Conservation (phyloP, 2,113 vertebrate species). For the Pteruthius melanotis region DNA sequence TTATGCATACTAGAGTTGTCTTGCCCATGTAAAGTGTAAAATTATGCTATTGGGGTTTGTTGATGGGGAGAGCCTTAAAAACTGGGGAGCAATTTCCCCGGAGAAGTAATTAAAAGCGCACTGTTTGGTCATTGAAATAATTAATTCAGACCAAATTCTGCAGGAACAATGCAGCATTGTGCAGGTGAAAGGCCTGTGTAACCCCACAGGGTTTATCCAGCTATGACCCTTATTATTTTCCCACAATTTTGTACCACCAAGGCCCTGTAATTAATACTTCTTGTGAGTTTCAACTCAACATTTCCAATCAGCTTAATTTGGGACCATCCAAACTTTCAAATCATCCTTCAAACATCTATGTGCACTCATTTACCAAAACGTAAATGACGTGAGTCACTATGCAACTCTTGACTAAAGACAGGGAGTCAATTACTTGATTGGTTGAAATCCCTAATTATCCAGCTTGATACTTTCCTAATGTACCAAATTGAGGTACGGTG, state of each 20-base stretch:
- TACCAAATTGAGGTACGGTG: neutral
- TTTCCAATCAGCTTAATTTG: conserved; percentile 3
- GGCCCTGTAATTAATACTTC: neutral
- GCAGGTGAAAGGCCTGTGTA: neutral
- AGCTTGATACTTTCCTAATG: conserved; percentile 12
- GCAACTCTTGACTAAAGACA: neutral
- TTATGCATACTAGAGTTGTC: neutral
- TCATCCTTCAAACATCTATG: neutral
- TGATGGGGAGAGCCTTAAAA: neutral
- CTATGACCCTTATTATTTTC: neutral
- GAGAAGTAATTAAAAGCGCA: neutral
- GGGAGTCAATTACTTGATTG: neutral
- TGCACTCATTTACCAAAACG: neutral
- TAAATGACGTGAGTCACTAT: neutral
- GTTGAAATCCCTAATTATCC: conserved; percentile 21
- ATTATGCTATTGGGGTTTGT: neutral
- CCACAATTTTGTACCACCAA: neutral
- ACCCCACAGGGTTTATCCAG: neutral
- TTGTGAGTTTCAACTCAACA: neutral
- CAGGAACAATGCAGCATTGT: neutral
- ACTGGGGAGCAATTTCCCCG: neutral
- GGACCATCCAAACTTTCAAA: conserved; percentile 16
- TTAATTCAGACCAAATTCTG: neutral
- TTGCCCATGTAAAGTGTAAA: neutral
- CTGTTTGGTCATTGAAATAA: neutral